phyloP scores from a whole-genome alignment of 2,113 vertebrate species.

The Ornithorhynchus anatinus region DNA sequence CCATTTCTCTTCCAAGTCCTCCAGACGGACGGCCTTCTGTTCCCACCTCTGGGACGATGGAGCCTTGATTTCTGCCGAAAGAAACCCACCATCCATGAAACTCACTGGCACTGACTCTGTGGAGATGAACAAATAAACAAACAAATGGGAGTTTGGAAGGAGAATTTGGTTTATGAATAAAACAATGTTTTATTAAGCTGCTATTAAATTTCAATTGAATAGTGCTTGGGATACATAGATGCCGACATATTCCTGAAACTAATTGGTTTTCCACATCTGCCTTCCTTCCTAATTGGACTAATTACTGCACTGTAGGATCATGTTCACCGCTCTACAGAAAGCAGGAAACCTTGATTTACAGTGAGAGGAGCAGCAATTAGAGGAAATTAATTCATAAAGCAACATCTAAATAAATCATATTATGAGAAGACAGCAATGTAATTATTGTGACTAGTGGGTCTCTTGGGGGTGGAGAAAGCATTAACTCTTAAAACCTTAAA shows the following conservation, averaged over 20 bases:
- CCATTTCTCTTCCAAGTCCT: too few species aligned
- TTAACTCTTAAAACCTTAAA: constrained; percentile 63
- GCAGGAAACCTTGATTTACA: constrained; percentile 79
- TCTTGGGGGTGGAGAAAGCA: constrained; percentile 68
- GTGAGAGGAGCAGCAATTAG: constrained; percentile 78
- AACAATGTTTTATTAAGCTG: constrained; percentile 73
- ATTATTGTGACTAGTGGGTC: constrained; percentile 81
- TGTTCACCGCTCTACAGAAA: constrained; percentile 73
- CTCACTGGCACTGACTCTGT: not conserved
- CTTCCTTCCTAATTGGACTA: constrained; percentile 81
- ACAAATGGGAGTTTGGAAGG: constrained; percentile 27
- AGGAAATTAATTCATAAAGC: constrained; percentile 79
- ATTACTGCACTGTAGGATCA: constrained; percentile 77
- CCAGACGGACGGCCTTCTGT: not conserved
- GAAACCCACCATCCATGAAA: constrained; percentile 13
- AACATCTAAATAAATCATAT: constrained; percentile 85
- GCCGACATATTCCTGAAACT: constrained; percentile 73
- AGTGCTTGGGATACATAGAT: constrained; percentile 62
- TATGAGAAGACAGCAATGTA: constrained; percentile 76
- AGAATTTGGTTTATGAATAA: constrained; percentile 58
- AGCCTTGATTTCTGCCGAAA: not conserved
- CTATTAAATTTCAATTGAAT: constrained; percentile 69
- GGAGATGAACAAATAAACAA: constrained; percentile 47
- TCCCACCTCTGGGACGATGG: not conserved
- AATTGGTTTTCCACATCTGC: constrained; percentile 84